Evolutionary conservation across 2,888 invertebrate genomes (phyloP), one percentile per base, ranked within the genome.

Genomic region (Adineta ricciae): DNA sequence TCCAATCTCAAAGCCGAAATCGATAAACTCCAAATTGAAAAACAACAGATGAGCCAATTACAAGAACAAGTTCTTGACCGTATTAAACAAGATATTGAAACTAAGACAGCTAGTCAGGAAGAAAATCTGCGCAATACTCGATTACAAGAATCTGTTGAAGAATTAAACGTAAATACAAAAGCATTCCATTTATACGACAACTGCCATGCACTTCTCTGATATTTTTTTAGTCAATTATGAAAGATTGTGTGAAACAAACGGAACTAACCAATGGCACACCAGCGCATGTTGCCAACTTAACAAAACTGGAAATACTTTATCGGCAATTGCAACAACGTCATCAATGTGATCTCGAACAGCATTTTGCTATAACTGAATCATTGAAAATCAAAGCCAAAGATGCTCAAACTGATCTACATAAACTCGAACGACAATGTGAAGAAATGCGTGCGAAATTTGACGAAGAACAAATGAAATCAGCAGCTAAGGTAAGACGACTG

Each of bases 241-340:
- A 78, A 78, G 73, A 78, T 78, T 78, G 73, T 78, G 24, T 78
- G 8, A 78, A 78, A 41, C 73, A 78, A 78, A 78, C 73, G 38
- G 73, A 78, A 78, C 14, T 36, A 38, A 38, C 38, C 7, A 78
- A 36, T 38, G 41, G 41, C 21, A 78, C 38, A 38, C 41, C 73
- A 41, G 73, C 73, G 1, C 38, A 78, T 78, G 41, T 41, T 27
- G 21, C 41, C 41, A 78, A n/a, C 41, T 78, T 78, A 78, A 78
- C 73, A 32, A 78, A 78, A 78, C 36, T 78, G 7, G 73, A 78
- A 78, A 78, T 78, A 38, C 38, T 78, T 8, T 78, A 78, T 78
- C 73, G 73, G 21, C 73, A 78, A 78, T 41, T 78, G 24, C 73
- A 78, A 38, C 38, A 78, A 78, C 73, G 73, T 24, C 73, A 78